A percentile compares a stretch with the other conserved stretches of the same genome.
phyloP scores from a whole-genome alignment of 2,888 invertebrate species.

The Exocentrus adspersus region DNA sequence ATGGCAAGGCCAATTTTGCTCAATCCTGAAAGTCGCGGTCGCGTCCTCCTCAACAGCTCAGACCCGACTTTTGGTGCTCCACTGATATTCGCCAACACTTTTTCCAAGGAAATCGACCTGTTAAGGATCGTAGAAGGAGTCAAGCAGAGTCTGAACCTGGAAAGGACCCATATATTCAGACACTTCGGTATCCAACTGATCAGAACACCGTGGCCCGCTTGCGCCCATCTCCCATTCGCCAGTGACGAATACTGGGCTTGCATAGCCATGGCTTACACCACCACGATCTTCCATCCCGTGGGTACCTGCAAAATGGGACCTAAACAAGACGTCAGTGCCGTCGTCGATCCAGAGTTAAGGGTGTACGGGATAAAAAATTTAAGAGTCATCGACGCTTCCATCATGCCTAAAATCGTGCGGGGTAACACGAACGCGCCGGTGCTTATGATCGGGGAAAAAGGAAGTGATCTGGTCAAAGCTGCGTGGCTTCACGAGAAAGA shows the following conservation, averaged over 20 bases:
- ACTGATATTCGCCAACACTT: slow-evolving; percentile 76
- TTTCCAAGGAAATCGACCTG: slow-evolving; percentile 72
- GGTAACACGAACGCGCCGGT: slow-evolving; percentile 63
- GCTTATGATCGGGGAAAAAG: slow-evolving; percentile 63
- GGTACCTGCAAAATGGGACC: slow-evolving; percentile 80
- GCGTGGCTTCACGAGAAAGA: slow-evolving; percentile 42
- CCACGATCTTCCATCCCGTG: slow-evolving; percentile 76
- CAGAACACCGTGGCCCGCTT: slow-evolving; percentile 69
- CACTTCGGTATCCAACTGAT: slow-evolving; percentile 68
- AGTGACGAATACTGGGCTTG: slow-evolving; percentile 76
- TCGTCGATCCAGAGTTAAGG: slow-evolving; percentile 72
- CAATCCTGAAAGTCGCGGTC: slow-evolving; percentile 73
- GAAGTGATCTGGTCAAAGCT: slow-evolving; percentile 59
- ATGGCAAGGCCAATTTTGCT: slow-evolving; percentile 72
- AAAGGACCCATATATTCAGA: slow-evolving; percentile 70
- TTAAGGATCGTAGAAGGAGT: slow-evolving; percentile 71
- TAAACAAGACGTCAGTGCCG: slow-evolving; percentile 68
- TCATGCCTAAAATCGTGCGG: slow-evolving; percentile 71
- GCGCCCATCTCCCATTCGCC: slow-evolving; percentile 68
- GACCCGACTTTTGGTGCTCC: slow-evolving; percentile 80
- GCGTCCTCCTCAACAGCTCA: slow-evolving; percentile 70
- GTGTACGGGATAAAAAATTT: slow-evolving; percentile 72
- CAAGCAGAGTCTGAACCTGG: slow-evolving; percentile 69
- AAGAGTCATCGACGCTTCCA: slow-evolving; percentile 75
- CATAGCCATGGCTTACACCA: slow-evolving; percentile 72